Evolutionary conservation across 2,113 vertebrate species (phyloP), one percentile per base, ranked within the genome.

Genomic region (Ginglymostoma cirratum): DNA sequence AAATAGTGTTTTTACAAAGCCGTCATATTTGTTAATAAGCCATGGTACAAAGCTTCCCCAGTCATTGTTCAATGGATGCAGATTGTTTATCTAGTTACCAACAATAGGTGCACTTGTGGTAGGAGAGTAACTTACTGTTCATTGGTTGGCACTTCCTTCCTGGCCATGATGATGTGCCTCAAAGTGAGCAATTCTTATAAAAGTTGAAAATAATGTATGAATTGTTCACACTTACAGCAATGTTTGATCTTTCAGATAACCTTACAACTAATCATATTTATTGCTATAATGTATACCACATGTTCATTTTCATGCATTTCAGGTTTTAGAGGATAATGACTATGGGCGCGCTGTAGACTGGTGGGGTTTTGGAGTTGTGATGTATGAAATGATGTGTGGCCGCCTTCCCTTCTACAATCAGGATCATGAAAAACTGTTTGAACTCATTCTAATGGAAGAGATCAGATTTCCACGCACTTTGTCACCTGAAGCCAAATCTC

Each of bases 321-420:
- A 98, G 98, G 98, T 98, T 97, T 97, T 98, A 96, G 98, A 98
- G 96, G 98, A 98, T 96, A 98, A 98, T 0, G 98, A 98, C 97
- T 98, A 98, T 0, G 98, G 98, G 78, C 98, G 98, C 27, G 98
- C 98, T 0, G 98, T 98, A 96, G 98, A 98, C 97, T 98, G 98
- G 98, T 98, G 98, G 98, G 98, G 98, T 90, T 97, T 98, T 96
- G 98, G 98, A 96, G 98, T 98, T 72, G 98, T 98, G 96, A 98
- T 98, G 98, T 98, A 98, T 61, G 98, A 98, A 97, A 98, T 98
- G 98, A 97, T 98, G 97, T 98, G 98, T 30, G 98, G 98, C 66
- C 97, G 98, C 7, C 98, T 98, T 96, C 98, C 98, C 87, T 98
- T 98, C 97, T 98, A 98, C 97, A 98, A 98, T 95, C 98, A 98